Evolutionary conservation across 2,113 vertebrate genomes (phyloP), one percentile per base, ranked within the genome.

Genomic region (Pogona vitticeps): DNA sequence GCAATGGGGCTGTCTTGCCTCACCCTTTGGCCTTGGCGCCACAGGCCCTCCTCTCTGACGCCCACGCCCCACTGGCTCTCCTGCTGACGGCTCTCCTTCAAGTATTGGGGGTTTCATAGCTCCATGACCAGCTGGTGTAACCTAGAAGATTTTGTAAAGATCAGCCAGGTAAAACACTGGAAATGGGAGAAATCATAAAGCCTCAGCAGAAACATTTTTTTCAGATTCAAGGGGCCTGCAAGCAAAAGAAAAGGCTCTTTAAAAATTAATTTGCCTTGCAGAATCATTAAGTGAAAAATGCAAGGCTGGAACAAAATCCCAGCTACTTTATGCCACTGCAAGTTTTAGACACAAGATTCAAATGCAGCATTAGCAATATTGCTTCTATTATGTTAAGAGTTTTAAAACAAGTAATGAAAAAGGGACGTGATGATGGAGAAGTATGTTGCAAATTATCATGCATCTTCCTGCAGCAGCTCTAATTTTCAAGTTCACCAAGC

Each of bases 41-140:
- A 68, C 88, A 1, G 84, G 91, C 5, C 88, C 83, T 15, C 79
- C 91, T 83, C 92, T 96, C 88, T 97, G 97, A 7, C 92, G 96
- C 70, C 98, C 97, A 9, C 95, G 95, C n/a, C 97, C 97, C 1
- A 93, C 58, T 1, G 96, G 95, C 20, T 91, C 70, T 2, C 97
- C 96, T 7, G 86, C 0, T 0, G 58, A 31, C 0, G 68, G 1
- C 2, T 76, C 36, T n/a, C 28, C 76, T 3, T 1, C 63, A 2
- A 0, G 0, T 0, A 8, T 42, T 52, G 91, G 92, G 0, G 56
- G 82, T 0, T 87, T 86, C 0, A 0, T 33, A 7, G 0, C 73
- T 0, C 56, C 0, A 0, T 59, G 89, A 7, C 88, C 89, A 20
- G 92, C 92, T 1, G 33, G 91, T 21, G 73, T 88, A 58, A 85